Base-by-base conservation (phyloP, 2,797 vertebrate species). In the Lacerta viridis region DNA sequence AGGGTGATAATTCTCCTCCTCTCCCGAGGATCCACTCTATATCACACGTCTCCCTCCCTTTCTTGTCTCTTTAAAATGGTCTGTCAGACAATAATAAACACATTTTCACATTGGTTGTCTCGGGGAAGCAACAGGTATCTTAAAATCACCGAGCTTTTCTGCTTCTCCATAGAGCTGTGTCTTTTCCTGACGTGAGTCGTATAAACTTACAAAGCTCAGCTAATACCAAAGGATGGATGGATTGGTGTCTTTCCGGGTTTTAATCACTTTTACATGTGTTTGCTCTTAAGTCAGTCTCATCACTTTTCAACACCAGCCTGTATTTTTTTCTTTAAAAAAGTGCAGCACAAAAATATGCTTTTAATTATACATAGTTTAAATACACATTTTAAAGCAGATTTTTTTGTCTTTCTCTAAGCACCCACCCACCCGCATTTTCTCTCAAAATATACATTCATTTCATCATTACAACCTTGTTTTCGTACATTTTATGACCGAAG, bases 1-100 rank as follows among this genome's bases (percentile, higher is more conserved):
- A 74, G 55, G 68, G 55, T 36, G 41, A 85, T 85, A 64, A 74
- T 80, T 75, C 76, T 74, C n/a, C 33, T 66, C 9, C n/a, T 74
- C 39, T 74, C 55, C 68, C 41, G 72, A 15, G 27, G n/a, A 11
- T 20, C 66, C 27, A 46, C 20, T 41, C 23, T 80, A n/a, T 80
- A 79, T 61, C 76, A 43, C 27, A 25, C 50, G 2, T 69, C 15
- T 11, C 11, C 75, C 33, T 46, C 76, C 15, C 39, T 89, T 80
- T 36, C 69, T 36, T 6, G 6, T 72, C 50, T 88, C 64, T 71
- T 72, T 88, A 71, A 29, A 79, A 43, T 79, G 39, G 9, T 72
- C 36, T 64, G 50, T 72, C 46, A 72, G 68, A 79, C 33, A 79
- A 61, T 41, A 74, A 84, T 80, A 64, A 46, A 85, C 29, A 46